Percentiles rank a stretch among this genome's conserved stretches.
These are phyloP conservation scores for Ptilonorhynchus violaceus DNA, from an alignment of 2,113 vertebrate genomes.

Conservation along the genomic window DNA sequence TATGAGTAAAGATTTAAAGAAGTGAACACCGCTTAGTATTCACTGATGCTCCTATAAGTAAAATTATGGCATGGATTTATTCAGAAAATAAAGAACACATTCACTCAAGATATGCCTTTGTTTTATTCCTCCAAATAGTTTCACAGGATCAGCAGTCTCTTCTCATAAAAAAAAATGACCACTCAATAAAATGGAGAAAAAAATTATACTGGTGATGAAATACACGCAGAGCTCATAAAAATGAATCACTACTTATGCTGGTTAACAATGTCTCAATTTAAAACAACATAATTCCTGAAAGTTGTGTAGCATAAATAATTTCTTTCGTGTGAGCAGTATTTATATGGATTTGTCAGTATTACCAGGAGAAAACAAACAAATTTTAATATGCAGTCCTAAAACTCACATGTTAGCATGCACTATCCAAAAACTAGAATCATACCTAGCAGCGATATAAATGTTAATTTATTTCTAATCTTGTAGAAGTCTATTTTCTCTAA, in stretches of 20 bases:
- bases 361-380: not conserved
- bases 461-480: conserved; percentile 20
- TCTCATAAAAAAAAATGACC: conserved; percentile 23
- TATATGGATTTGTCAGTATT: not conserved
- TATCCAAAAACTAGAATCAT: not conserved
- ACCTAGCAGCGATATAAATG: not conserved
- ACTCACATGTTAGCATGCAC: not conserved
- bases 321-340: not conserved
- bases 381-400: not conserved
- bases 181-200: conserved; percentile 27
- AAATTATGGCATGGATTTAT: not conserved
- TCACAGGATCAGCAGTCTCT: not conserved
- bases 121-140: conserved; percentile 7
- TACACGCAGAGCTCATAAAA: not conserved
- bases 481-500: not conserved
- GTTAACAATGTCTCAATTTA: not conserved
- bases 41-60: not conserved
- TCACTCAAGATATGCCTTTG: not conserved
- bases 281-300: not conserved
- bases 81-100: not conserved
- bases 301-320: not conserved
- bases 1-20: not conserved
- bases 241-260: not conserved
- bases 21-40: not conserved
- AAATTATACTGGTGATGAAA: conserved; percentile 17